A percentile compares a stretch with the other conserved stretches of the same genome.
Conservation (phyloP, 2,797 vertebrate genomes). For the Aeoliscus strigatus region DNA sequence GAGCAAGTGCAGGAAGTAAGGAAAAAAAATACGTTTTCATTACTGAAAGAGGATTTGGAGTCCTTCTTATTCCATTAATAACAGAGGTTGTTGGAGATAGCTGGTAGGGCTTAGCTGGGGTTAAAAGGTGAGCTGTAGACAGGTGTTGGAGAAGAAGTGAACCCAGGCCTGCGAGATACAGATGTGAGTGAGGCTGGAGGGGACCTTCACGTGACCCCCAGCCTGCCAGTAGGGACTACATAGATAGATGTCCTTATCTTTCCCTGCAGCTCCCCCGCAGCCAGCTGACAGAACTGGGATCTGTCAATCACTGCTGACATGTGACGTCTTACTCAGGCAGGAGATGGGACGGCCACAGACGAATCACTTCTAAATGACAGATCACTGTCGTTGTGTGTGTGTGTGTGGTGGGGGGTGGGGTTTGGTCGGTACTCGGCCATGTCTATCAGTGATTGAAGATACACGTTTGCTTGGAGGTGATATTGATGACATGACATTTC, state of each 20-base stretch:
- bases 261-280: constrained; percentile 68
- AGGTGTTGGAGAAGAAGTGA: constrained; percentile 59
- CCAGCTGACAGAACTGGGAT: constrained; percentile 64
- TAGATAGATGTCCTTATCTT: constrained; percentile 73
- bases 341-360: constrained; percentile 65
- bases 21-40: no score
- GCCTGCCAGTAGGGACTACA: constrained; percentile 62
- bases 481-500: no score
- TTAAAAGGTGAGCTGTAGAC: constrained; percentile 54
- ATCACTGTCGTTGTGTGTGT: constrained; percentile 58
- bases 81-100: no score
- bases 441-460: constrained; percentile 40
- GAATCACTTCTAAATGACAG: constrained; percentile 65
- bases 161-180: constrained; percentile 52
- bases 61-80: no score
- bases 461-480: constrained; percentile 8
- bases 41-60: no score
- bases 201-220: constrained; percentile 66
- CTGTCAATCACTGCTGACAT: constrained; percentile 70
- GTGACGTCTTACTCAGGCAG: constrained; percentile 65
- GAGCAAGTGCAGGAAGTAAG: no score
- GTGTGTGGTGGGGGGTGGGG: no score
- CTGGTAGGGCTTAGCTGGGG: constrained; percentile 37
- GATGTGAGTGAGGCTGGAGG: constrained; percentile 52
- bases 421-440: constrained; percentile 29